Evolutionary conservation across 92 coral and sea anemone species (phyloP), one percentile per base, ranked within the genome.

Genomic region (Muricea muricata): DNA sequence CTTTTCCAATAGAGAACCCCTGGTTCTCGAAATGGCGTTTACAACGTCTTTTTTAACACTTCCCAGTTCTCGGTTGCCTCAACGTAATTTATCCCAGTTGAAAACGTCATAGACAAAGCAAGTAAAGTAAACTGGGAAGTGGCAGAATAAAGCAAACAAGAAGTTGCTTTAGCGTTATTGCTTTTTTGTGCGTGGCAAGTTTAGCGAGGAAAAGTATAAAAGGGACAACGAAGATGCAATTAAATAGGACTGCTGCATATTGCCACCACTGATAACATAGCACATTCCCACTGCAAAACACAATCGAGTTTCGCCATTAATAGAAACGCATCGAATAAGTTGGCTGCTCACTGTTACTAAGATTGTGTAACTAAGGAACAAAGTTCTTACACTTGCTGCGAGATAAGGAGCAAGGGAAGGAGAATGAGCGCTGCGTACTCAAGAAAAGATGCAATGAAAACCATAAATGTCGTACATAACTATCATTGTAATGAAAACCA

Each of bases 201-300:
- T 87, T 94, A 74, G 87, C 90, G 56, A 94, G 71, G 47, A 81
- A 85, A 11, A 88, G 46, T 2, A 93, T 80, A 39, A 94, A 90
- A 25, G 96, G 98, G 23, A 94, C 80, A 31, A 94, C 79, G 60
- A 87, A 72, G 13, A 83, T 78, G 21, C 73, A 84, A 34, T 80
- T 81, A 41, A 83, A 89, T 17, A 48, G 74, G 74, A 90, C 69
- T 39, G 89, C 68, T 32, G 60, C 21, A 58, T 88, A 86, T 76
- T 94, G 98, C 98, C 98, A 94, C 98, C 97, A 92, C 28, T 84
- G 77, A 9, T 67, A 85, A 82, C 97, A 94, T 58, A 31, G 33
- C 37, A 92, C 86, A 24, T 81, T 73, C 15, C 90, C 98, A 80
- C 81, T 73, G 71, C 75, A 90, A 40, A 90, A 94, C n/a, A n/a